Conservation (phyloP, 2,888 invertebrate genomes). For the Bugulina stolonifera region DNA sequence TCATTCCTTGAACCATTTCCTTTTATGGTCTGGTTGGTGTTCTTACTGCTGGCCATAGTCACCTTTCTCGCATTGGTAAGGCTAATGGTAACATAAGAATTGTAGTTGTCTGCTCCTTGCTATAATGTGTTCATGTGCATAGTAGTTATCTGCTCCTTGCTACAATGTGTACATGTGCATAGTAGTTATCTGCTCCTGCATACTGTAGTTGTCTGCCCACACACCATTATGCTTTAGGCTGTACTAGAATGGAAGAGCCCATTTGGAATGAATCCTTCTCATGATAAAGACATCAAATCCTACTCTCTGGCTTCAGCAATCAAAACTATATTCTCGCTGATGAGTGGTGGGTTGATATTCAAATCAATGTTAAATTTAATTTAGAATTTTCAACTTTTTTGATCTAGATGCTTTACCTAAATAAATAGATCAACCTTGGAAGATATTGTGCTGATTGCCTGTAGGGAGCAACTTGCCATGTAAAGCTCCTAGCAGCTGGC, state of each 20-base stretch:
- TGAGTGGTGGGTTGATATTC: constrained; percentile 14
- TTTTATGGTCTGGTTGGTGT: not conserved
- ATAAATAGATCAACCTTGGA: too few relatives aligned
- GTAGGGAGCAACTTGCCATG: not conserved
- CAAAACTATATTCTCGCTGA: constrained; percentile 11
- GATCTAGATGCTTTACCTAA: too few relatives aligned
- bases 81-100: too few relatives aligned
- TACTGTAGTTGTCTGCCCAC: too few relatives aligned
- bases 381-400: too few relatives aligned
- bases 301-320: constrained; percentile 4
- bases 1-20: not conserved
- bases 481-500: not conserved
- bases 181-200: too few relatives aligned
- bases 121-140: too few relatives aligned
- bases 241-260: constrained; percentile 7
- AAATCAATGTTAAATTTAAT: too few relatives aligned
- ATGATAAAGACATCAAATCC: not conserved
- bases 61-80: not conserved
- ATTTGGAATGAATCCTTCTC: not conserved
- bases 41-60: not conserved
- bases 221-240: not conserved
- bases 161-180: too few relatives aligned
- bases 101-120: too few relatives aligned
- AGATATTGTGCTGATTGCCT: too few relatives aligned
- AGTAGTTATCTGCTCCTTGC: too few relatives aligned